Base-by-base conservation (phyloP, 2,113 vertebrate species). In the Turnix velox region DNA sequence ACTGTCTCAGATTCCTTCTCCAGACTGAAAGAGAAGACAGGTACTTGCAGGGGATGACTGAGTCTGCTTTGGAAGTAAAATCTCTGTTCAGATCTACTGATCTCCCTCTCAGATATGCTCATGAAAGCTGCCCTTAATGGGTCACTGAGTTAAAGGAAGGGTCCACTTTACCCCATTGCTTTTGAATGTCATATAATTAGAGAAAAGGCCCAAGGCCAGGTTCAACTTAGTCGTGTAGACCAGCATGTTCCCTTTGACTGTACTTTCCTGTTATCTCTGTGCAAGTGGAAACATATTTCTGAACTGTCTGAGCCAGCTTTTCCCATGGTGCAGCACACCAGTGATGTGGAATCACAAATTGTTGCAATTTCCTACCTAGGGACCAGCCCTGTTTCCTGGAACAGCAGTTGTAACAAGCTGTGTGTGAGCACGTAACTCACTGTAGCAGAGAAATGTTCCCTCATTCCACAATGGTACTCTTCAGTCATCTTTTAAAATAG, bases 401-500 rank as follows among this genome's bases (percentile, higher is more conserved):
- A 94, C 58, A 83, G 55, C 46, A 46, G 10, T 87, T 89, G 71
- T 85, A 89, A 55, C 68, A 77, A 83, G 67, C 78, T 77, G 49
- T 71, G 25, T 46, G 22, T 9, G 54, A 94, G 74, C 84, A 93
- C 28, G 37, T 93, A 89, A 68, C 42, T 79, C 91, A 57, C 46
- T 91, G 62, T 58, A 88, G 68, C 52, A 92, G 66, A 92, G 69
- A 90, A 88, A 72, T 72, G 54, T 65, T 88, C 69, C 39, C 30
- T 73, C 58, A 78, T 93, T 92, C 55, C 49, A 82, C 33, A 24
- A 72, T 1, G 0, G 16, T 28, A 82, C 42, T 18, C 30, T 91
- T 94, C 87, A 58, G 58, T 92, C 91, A 82, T 80, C 84, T 91
- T 93, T 93, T 93, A 96, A 96, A 95, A 95, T 87, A 92, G 55